Evolutionary conservation across 2,797 vertebrate genomes (phyloP).

Genomic region (Telmatherina bonti): DNA sequence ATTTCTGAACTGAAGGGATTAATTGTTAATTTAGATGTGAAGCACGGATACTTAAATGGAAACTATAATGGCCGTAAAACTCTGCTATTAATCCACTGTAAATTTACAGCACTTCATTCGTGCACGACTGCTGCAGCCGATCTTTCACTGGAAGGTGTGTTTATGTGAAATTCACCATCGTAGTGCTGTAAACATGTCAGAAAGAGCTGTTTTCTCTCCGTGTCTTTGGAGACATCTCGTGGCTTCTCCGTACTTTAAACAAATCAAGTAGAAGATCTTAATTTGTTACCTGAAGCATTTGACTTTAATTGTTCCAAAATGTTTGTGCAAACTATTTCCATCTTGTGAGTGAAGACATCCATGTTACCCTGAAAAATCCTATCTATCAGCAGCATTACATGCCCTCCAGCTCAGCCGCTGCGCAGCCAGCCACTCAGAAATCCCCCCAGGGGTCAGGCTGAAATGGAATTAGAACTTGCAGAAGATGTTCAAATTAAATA

Average conservation of each 20-base stretch:
- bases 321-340: constrained; percentile 18
- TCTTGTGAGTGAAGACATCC: constrained; percentile 37
- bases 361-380: constrained; percentile 17
- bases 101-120: background rate
- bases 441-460: constrained; percentile 29
- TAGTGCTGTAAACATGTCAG: background rate
- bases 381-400: constrained; percentile 46
- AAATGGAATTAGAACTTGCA: constrained; percentile 45
- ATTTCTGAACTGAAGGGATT: constrained; percentile 1
- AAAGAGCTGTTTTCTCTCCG: background rate
- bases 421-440: constrained; percentile 43
- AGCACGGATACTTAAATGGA: background rate
- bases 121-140: background rate
- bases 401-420: constrained; percentile 39
- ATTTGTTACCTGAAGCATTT: constrained; percentile 16
- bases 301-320: constrained; percentile 12
- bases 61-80: background rate
- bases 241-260: background rate
- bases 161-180: background rate
- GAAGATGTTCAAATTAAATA: constrained; percentile 35
- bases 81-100: background rate
- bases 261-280: background rate
- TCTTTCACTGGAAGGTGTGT: background rate
- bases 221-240: background rate
- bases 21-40: constrained; percentile 1